Evolutionary conservation across 2,888 invertebrate genomes (phyloP).

Genomic region (Empis stercorea): DNA sequence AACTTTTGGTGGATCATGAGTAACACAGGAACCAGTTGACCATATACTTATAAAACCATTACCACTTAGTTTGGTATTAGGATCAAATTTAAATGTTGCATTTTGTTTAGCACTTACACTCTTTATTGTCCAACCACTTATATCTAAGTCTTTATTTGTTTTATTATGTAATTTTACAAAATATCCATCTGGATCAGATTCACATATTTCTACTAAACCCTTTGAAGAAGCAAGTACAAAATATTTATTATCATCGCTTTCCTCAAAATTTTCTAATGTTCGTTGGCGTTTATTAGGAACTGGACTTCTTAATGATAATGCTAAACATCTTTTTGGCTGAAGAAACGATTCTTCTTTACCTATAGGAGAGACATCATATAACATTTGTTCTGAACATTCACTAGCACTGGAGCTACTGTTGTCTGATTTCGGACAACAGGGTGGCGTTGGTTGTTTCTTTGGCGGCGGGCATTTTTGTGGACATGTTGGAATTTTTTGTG

Average conservation of each 20-base stretch:
- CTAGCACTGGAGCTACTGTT: too few species aligned
- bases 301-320: too few species aligned
- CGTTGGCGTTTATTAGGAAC: constrained; percentile 37
- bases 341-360: constrained; percentile 23
- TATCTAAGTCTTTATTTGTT: constrained; percentile 51
- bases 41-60: too few species aligned
- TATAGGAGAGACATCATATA: too few species aligned
- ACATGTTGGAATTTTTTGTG: too few species aligned
- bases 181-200: constrained; percentile 68
- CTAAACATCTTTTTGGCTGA: constrained; percentile 36
- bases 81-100: constrained; percentile 75
- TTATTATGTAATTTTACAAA: constrained; percentile 75
- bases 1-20: too few species aligned
- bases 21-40: too few species aligned
- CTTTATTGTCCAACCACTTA: constrained; percentile 51
- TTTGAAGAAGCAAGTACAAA: constrained; percentile 51
- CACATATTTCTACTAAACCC: constrained; percentile 72
- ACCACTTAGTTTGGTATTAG: constrained; percentile 45
- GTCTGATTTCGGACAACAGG: too few species aligned
- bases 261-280: constrained; percentile 42
- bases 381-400: too few species aligned
- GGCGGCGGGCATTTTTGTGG: too few species aligned
- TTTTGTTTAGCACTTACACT: constrained; percentile 62
- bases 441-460: too few species aligned
- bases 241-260: constrained; percentile 51